phyloP scores from a whole-genome alignment of 2,113 vertebrate genomes.

The Pterocles orientalis region DNA sequence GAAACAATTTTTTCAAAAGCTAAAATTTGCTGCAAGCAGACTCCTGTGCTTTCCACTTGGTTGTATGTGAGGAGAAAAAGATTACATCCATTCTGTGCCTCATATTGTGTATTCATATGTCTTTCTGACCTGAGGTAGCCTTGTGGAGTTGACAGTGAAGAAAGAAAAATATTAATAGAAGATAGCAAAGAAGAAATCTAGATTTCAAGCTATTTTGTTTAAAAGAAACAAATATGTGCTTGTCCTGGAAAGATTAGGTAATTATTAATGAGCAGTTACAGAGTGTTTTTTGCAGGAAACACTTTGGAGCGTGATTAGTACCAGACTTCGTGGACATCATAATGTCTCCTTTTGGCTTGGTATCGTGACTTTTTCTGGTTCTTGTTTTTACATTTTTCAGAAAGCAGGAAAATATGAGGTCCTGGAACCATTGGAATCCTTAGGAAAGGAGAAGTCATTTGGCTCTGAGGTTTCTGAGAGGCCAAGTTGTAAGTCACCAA shows the following conservation, averaged over 20 bases:
- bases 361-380: neutral
- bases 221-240: neutral
- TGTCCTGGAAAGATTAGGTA: neutral
- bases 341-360: neutral
- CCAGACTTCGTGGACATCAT: neutral
- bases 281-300: neutral
- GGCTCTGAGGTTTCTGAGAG: neutral
- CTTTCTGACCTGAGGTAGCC: neutral
- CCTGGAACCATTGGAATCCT: neutral
- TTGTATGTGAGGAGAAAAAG: neutral
- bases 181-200: neutral
- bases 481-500: neutral
- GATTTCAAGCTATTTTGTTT: neutral
- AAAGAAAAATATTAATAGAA: neutral
- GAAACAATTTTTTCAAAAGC: neutral
- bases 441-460: conserved; percentile 10
- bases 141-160: neutral
- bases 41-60: neutral
- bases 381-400: conserved; percentile 40
- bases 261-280: neutral
- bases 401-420: neutral
- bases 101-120: neutral
- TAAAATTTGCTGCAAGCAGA: neutral
- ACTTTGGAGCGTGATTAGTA: neutral
- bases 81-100: neutral